These are phyloP conservation scores for Lepidurus apus DNA, from an alignment of 1,140 invertebrate genomes.

Conservation along the genomic window DNA sequence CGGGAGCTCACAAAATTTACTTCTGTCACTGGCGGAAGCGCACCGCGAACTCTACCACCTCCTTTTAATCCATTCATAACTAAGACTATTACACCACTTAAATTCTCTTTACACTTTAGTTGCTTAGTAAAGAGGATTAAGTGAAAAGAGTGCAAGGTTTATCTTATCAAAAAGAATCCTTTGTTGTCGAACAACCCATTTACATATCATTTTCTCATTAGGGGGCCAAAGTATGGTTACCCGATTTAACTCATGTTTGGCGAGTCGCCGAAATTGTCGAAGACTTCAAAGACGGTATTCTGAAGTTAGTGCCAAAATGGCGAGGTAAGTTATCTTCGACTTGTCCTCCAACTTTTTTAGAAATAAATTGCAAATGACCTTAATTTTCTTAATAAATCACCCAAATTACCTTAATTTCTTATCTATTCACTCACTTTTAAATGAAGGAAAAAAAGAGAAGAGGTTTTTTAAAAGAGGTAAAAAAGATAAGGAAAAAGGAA, in stretches of 20 bases:
- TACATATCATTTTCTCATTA: conserved; percentile 41
- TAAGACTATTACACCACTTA: too few relatives aligned
- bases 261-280: conserved; percentile 73
- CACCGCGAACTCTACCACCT: too few relatives aligned
- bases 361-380: not conserved
- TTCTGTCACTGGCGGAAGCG: too few relatives aligned
- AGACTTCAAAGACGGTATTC: conserved; percentile 58
- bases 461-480: too few relatives aligned
- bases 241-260: conserved; percentile 81
- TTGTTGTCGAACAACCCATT: too few relatives aligned
- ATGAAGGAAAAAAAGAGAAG: not conserved
- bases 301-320: conserved; percentile 62
- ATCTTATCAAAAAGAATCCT: too few relatives aligned
- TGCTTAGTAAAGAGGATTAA: too few relatives aligned
- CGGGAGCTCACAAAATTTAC: too few relatives aligned
- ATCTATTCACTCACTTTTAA: not conserved
- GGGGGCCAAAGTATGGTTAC: conserved; percentile 89
- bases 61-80: too few relatives aligned
- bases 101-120: too few relatives aligned
- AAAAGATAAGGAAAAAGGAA: too few relatives aligned
- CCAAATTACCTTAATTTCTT: not conserved
- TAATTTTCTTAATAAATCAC: not conserved
- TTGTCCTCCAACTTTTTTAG: not conserved
- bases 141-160: too few relatives aligned
- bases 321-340: conserved; percentile 47